These are phyloP conservation scores for Vidua chalybeata DNA, from an alignment of 2,113 vertebrate species.

Conservation along the genomic window DNA sequence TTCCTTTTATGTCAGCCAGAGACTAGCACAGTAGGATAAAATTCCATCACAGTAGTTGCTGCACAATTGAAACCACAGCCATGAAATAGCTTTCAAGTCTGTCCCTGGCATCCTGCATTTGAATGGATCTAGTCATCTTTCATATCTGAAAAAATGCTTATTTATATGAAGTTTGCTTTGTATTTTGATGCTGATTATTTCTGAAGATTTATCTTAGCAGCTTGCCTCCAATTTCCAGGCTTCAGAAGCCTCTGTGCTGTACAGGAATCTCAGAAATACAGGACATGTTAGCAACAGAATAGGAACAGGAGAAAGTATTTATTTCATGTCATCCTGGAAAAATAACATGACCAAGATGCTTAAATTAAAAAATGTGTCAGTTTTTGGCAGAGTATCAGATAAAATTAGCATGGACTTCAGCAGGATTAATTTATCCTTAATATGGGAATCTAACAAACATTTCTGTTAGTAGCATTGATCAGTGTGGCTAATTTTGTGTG, in stretches of 20 bases:
- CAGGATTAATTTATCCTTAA: neutral
- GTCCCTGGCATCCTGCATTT: neutral
- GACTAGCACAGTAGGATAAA: neutral
- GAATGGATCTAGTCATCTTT: neutral
- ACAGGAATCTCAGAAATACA: neutral
- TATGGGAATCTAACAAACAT: neutral
- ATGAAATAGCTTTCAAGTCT: conserved; percentile 41
- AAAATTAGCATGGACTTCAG: neutral
- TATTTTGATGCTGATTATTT: conserved; percentile 25
- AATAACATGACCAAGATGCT: neutral
- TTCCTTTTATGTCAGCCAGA: neutral
- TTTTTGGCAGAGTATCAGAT: neutral
- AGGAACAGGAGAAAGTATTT: neutral
- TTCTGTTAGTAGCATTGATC: neutral
- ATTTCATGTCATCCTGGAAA: neutral
- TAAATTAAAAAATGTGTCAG: neutral
- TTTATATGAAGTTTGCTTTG: neutral
- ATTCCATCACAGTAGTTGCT: neutral
- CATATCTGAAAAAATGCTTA: neutral
- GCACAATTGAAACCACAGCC: conserved; percentile 20
- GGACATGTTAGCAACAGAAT: neutral
- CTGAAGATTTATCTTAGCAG: neutral
- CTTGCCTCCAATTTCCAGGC: neutral
- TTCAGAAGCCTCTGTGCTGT: neutral
- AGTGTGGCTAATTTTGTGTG: neutral